Evolutionary conservation across 2,888 invertebrate species (phyloP).

Genomic region (Drosophila ezoana): DNA sequence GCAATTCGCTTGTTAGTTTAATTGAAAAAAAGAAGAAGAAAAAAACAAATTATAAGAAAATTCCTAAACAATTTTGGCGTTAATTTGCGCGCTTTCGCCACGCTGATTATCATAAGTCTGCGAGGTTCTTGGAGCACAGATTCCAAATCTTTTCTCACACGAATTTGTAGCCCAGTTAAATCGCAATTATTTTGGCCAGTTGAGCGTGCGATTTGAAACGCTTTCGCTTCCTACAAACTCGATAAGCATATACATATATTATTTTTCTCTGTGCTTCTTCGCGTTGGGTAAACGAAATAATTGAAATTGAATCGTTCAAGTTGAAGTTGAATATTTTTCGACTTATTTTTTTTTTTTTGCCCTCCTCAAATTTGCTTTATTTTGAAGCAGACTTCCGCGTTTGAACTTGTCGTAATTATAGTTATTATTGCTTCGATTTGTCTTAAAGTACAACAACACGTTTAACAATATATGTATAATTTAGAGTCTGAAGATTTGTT

Average conservation of each 20-base stretch:
- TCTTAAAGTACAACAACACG: conserved; percentile 20
- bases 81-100: conserved; percentile 28
- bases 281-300: conserved; percentile 48
- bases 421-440: conserved; percentile 21
- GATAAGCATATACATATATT: conserved; percentile 29
- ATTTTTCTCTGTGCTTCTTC: background rate
- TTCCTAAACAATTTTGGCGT: background rate
- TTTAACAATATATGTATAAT: background rate
- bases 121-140: conserved; percentile 38
- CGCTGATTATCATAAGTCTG: conserved; percentile 25
- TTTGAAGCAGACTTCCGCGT: conserved; percentile 48
- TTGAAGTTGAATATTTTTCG: conserved; percentile 22
- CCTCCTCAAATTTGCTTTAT: background rate
- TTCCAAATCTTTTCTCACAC: conserved; percentile 50
- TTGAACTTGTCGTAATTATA: conserved; percentile 20
- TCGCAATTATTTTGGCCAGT: conserved; percentile 50
- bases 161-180: conserved; percentile 38
- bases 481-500: conserved; percentile 33
- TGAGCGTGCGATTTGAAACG: conserved; percentile 70
- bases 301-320: conserved; percentile 52
- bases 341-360: conserved; percentile 5
- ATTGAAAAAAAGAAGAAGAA: background rate
- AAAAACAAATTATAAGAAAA: too few species aligned
- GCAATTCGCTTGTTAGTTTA: background rate
- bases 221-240: conserved; percentile 64